Conservation (phyloP, 2,797 vertebrate species). For the Hydrocynus forskahlii region DNA sequence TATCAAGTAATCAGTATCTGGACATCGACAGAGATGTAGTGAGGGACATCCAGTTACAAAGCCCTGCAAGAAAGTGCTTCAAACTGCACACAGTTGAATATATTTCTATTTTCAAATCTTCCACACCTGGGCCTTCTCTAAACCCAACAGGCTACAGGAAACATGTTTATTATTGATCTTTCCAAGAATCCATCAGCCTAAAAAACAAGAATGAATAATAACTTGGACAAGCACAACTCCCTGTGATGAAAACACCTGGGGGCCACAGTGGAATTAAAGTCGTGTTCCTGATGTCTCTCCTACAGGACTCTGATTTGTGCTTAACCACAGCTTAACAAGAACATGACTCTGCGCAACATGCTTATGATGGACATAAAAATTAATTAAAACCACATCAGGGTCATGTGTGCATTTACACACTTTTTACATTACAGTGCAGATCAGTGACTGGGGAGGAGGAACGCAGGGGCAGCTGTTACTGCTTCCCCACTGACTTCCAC, state of each 20-base stretch:
- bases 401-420: not conserved
- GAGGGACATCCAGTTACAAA: too few relatives aligned
- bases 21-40: too few relatives aligned
- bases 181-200: not conserved
- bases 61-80: too few relatives aligned
- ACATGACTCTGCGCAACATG: not conserved
- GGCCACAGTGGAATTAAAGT: not conserved
- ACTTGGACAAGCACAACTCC: conserved; percentile 15
- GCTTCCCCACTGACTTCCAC: not conserved
- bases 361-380: too few relatives aligned
- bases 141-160: too few relatives aligned
- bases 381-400: not conserved
- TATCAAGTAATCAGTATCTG: too few relatives aligned
- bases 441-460: too few relatives aligned
- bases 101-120: too few relatives aligned
- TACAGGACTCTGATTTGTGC: not conserved
- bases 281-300: not conserved
- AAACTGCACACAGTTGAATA: too few relatives aligned
- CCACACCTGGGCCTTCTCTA: too few relatives aligned
- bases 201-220: conserved; percentile 1
- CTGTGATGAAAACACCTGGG: not conserved
- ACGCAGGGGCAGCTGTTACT: not conserved
- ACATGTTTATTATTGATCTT: too few relatives aligned
- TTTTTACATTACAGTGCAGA: not conserved
- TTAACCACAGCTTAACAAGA: not conserved